Conservation (phyloP, 1,140 invertebrate genomes). For the Aphaenogaster rudis region DNA sequence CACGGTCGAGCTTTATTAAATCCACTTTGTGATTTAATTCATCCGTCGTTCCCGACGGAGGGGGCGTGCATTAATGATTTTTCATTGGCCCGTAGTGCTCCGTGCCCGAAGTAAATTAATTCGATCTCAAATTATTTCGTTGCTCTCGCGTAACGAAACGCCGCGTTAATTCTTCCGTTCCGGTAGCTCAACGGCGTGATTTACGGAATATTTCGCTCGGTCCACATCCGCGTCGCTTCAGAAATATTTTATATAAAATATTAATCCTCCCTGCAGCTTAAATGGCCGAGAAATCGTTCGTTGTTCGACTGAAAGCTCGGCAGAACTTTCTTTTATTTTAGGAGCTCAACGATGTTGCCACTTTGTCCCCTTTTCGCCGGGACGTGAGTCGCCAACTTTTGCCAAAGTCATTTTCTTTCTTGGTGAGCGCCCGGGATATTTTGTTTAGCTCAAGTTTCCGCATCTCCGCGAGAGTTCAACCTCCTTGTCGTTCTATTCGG, state of each 20-base stretch:
- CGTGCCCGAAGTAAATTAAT: constrained; percentile 5
- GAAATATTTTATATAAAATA: constrained; percentile 1
- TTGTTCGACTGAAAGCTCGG: not conserved
- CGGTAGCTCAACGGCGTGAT: not conserved
- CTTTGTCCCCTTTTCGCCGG: not conserved
- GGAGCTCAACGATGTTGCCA: constrained; percentile 38
- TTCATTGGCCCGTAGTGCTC: not conserved
- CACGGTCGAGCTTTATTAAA: constrained; percentile 69
- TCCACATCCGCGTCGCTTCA: not conserved
- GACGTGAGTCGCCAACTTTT: constrained; percentile 50
- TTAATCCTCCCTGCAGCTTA: not conserved
- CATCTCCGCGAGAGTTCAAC: constrained; percentile 23
- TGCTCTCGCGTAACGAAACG: not conserved
- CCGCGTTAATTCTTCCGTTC: not conserved
- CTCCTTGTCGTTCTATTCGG: not conserved
- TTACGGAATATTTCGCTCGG: not conserved
- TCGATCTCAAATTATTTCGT: not conserved
- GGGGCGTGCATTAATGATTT: constrained; percentile 20
- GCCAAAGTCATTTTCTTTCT: constrained; percentile 46
- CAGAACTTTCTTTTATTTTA: constrained; percentile 25
- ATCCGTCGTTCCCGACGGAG: not conserved
- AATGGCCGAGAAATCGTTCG: constrained; percentile 10
- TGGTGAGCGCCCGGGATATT: constrained; percentile 49
- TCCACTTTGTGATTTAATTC: constrained; percentile 67
- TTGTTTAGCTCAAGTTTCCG: constrained; percentile 63